Conservation (phyloP, 2,888 invertebrate genomes). For the Drosophila seclusa region DNA sequence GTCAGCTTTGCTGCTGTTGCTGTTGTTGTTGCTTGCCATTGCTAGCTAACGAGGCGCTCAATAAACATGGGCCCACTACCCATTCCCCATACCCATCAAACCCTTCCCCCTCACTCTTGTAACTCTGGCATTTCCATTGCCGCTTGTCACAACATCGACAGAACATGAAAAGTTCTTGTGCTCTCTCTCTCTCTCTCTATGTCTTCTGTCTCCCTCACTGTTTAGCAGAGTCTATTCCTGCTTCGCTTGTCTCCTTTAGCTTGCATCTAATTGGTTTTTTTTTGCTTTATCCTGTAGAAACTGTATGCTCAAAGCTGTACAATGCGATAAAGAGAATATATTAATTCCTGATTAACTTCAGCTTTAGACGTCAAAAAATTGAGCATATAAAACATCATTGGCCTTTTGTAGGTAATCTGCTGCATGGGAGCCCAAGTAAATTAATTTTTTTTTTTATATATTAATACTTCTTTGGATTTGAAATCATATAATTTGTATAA, state of each 20-base stretch:
- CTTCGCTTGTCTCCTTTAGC: constrained; percentile 33
- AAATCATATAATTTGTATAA: neutral
- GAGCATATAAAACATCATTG: neutral
- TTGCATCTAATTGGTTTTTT: constrained; percentile 72
- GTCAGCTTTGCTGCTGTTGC: constrained; percentile 8
- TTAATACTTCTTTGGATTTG: neutral
- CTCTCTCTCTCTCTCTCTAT: neutral
- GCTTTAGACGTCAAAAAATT: neutral
- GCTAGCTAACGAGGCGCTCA: constrained; percentile 68
- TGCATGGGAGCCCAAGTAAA: neutral
- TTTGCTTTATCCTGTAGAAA: constrained; percentile 15
- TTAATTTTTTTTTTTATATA: neutral
- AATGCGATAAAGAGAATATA: neutral
- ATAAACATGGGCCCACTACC: constrained; percentile 45
- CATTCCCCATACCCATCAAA: neutral
- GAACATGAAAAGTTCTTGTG: constrained; percentile 61
- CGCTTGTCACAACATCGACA: constrained; percentile 74
- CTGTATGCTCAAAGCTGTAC: no score
- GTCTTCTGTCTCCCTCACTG: neutral
- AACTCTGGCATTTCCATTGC: constrained; percentile 20
- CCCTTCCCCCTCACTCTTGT: neutral
- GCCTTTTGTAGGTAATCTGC: neutral
- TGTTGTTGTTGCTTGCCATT: constrained; percentile 29
- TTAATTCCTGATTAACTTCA: neutral
- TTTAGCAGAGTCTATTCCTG: constrained; percentile 7